These are phyloP conservation scores for Oscheius sp. DNA, from an alignment of 2,888 invertebrate genomes.

Conservation along the genomic window DNA sequence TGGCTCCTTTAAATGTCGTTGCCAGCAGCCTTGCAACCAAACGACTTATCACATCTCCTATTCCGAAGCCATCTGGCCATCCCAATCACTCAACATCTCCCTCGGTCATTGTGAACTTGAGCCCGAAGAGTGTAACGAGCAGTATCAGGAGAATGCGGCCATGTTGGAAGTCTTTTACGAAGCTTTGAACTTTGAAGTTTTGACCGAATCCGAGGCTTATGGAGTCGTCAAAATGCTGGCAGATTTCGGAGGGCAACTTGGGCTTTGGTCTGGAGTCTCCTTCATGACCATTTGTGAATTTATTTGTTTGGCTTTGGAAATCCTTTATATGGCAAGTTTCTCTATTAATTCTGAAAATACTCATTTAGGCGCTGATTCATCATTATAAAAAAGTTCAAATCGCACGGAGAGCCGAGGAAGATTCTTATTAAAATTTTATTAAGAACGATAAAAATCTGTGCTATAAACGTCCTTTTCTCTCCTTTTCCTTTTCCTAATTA, in stretches of 20 bases:
- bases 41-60: constrained; percentile 62
- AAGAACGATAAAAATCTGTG: constrained; percentile 11
- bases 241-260: constrained; percentile 67
- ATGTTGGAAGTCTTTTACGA: constrained; percentile 69
- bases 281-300: constrained; percentile 67
- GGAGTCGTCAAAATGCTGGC: constrained; percentile 69
- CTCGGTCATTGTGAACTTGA: constrained; percentile 56
- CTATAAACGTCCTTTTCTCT: not conserved
- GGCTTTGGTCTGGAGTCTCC: constrained; percentile 66
- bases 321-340: constrained; percentile 52
- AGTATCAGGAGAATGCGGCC: constrained; percentile 67
- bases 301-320: constrained; percentile 56
- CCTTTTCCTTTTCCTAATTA: constrained; percentile 2
- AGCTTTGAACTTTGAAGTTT: constrained; percentile 62
- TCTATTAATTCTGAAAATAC: not conserved
- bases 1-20: constrained; percentile 56
- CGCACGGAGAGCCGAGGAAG: not conserved
- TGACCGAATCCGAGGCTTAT: constrained; percentile 55
- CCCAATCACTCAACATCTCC: constrained; percentile 60
- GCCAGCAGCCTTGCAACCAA: constrained; percentile 67
- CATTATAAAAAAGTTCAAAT: constrained; percentile 11
- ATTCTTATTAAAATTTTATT: not conserved
- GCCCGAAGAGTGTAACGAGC: constrained; percentile 62
- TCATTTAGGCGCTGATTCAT: not conserved
- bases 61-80: constrained; percentile 68